Percentiles rank a stretch among this genome's conserved stretches.
Conservation (phyloP, 2,888 invertebrate genomes). For the Temnothorax unifasciatus region DNA sequence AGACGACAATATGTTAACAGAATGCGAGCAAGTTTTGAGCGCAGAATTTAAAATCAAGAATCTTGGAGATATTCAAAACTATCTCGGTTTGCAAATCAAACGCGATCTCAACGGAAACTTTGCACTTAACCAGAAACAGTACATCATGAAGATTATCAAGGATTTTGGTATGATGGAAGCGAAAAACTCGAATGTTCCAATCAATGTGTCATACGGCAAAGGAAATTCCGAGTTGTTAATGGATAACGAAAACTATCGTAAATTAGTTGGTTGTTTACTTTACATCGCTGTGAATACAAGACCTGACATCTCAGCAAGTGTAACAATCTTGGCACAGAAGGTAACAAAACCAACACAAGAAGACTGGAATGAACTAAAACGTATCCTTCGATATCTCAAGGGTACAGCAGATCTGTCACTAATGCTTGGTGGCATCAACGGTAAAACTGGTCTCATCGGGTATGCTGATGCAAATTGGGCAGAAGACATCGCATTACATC, state of each 20-base stretch:
- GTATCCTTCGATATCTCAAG: slow-evolving; percentile 61
- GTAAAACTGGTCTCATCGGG: slow-evolving; percentile 54
- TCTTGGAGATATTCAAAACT: too few relatives aligned
- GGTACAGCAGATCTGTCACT: slow-evolving; percentile 62
- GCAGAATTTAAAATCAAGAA: too few relatives aligned
- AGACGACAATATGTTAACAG: too few relatives aligned
- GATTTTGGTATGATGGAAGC: slow-evolving; percentile 54
- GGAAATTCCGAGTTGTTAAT: slow-evolving; percentile 24
- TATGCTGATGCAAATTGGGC: slow-evolving; percentile 82
- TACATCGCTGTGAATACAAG: too few relatives aligned
- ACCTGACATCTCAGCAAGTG: slow-evolving; percentile 69
- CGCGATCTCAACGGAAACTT: slow-evolving; percentile 30
- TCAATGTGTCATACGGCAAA: slow-evolving; percentile 58
- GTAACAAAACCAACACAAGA: slow-evolving; percentile 67
- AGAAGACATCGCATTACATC: slow-evolving; percentile 66
- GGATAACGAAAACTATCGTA: slow-evolving; percentile 62
- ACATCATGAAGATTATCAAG: slow-evolving; percentile 57
- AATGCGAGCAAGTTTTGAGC: too few relatives aligned
- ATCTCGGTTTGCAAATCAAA: too few relatives aligned
- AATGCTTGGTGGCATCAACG: slow-evolving; percentile 63
- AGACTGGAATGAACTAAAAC: slow-evolving; percentile 76
- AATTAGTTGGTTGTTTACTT: slow-evolving; percentile 68
- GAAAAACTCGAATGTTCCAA: slow-evolving; percentile 58
- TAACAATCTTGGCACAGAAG: slow-evolving; percentile 72
- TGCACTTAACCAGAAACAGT: slow-evolving; percentile 46